These are phyloP conservation scores for Leptinotarsa defecta DNA, from an alignment of 1,140 invertebrate species.

Conservation along the genomic window DNA sequence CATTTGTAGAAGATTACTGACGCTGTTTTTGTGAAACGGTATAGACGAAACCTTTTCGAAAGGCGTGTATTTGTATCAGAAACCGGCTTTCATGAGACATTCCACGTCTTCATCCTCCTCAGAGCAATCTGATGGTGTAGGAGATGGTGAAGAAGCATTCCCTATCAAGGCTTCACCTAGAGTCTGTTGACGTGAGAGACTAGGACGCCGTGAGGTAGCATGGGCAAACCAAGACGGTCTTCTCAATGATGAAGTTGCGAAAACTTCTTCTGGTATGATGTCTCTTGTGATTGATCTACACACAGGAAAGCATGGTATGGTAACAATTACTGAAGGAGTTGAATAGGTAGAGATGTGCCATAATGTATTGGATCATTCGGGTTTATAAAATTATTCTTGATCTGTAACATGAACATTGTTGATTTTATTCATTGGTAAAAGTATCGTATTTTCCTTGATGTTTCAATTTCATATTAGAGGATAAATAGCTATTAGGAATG, in stretches of 20 bases:
- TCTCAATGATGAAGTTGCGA: slow-evolving; percentile 41
- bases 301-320: not conserved
- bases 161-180: slow-evolving; percentile 49
- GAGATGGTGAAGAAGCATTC: slow-evolving; percentile 50
- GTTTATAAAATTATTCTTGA: too few species aligned
- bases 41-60: not conserved
- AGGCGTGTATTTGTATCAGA: slow-evolving; percentile 39
- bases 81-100: slow-evolving; percentile 52
- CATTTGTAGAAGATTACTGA: not conserved
- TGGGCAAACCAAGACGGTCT: slow-evolving; percentile 50
- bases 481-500: too few species aligned
- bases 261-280: slow-evolving; percentile 53
- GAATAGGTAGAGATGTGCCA: not conserved
- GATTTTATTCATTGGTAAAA: not conserved
- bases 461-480: too few species aligned
- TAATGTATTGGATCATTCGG: not conserved
- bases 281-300: slow-evolving; percentile 52
- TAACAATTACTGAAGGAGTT: too few species aligned
- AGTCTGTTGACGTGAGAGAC: slow-evolving; percentile 45
- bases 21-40: not conserved
- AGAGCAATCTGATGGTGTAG: slow-evolving; percentile 42
- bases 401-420: not conserved
- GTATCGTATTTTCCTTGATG: too few species aligned
- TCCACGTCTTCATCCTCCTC: slow-evolving; percentile 50
- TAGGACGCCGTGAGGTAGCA: slow-evolving; percentile 37